Conservation (phyloP, 2,797 vertebrate genomes). For the Acipenser ruthenus region DNA sequence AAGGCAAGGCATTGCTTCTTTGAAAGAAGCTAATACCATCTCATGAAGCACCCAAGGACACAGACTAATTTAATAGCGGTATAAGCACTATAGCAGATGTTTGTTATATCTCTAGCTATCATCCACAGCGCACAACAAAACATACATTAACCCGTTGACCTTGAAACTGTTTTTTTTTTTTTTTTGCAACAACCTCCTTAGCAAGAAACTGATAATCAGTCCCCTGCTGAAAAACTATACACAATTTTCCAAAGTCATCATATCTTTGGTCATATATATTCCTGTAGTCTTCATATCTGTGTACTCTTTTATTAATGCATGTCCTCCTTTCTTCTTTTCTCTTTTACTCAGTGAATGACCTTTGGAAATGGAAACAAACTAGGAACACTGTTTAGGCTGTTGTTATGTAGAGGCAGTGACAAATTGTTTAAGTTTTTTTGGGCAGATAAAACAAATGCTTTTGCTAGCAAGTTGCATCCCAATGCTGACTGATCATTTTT, state of each 20-base stretch:
- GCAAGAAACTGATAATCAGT: slow-evolving; percentile 6
- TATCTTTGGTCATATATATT: slow-evolving; percentile 8
- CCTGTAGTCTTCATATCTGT: neutral
- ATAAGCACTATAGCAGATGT: slow-evolving; percentile 1
- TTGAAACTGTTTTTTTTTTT: neutral
- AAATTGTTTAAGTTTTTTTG: too few relatives aligned
- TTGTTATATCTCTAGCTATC: neutral
- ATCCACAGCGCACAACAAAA: neutral
- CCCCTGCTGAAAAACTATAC: slow-evolving; percentile 10
- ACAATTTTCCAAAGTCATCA: slow-evolving; percentile 10
- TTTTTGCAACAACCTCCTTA: neutral
- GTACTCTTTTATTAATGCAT: neutral
- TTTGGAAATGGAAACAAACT: slow-evolving; percentile 3
- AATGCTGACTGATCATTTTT: too few relatives aligned
- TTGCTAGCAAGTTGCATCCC: too few relatives aligned
- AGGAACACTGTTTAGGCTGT: too few relatives aligned
- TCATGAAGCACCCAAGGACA: slow-evolving; percentile 16
- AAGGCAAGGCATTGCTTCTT: neutral
- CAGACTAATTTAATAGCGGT: slow-evolving; percentile 6
- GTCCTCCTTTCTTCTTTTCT: neutral
- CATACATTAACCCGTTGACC: slow-evolving; percentile 9
- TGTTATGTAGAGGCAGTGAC: too few relatives aligned
- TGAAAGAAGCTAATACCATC: neutral
- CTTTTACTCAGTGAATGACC: neutral
- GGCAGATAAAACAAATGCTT: too few relatives aligned